phyloP scores from a whole-genome alignment of 35 echinoderm and acorn worm genomes.

The Ophioderma brevispina region DNA sequence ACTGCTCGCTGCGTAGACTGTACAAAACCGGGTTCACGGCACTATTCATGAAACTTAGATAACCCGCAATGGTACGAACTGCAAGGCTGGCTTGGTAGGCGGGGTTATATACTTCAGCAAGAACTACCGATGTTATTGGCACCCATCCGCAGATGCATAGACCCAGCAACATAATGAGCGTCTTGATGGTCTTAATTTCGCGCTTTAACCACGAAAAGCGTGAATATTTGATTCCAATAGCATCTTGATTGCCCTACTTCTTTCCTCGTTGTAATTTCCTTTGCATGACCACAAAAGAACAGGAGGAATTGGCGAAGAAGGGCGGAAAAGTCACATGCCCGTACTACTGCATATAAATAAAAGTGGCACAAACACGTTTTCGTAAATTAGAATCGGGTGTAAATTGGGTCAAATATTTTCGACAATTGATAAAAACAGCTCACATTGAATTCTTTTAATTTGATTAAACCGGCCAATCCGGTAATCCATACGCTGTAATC shows the following conservation, averaged over 20 bases:
- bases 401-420: not conserved
- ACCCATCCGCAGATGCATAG: not conserved
- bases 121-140: not conserved
- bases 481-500: not conserved
- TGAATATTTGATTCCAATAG: no score
- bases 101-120: no score
- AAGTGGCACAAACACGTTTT: not conserved
- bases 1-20: no score
- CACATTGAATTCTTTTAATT: not conserved
- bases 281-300: no score
- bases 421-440: not conserved
- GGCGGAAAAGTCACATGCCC: not conserved
- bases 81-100: no score
- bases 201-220: not conserved
- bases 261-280: not conserved
- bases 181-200: not conserved
- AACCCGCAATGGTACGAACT: no score
- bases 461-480: not conserved
- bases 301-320: no score
- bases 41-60: no score
- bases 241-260: not conserved
- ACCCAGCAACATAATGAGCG: not conserved
- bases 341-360: not conserved
- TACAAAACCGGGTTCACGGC: no score
- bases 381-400: not conserved